A percentile compares a stretch with the other conserved stretches of the same genome.
Conservation (phyloP, 2,888 invertebrate genomes). For the Drosophila nr. medialis region DNA sequence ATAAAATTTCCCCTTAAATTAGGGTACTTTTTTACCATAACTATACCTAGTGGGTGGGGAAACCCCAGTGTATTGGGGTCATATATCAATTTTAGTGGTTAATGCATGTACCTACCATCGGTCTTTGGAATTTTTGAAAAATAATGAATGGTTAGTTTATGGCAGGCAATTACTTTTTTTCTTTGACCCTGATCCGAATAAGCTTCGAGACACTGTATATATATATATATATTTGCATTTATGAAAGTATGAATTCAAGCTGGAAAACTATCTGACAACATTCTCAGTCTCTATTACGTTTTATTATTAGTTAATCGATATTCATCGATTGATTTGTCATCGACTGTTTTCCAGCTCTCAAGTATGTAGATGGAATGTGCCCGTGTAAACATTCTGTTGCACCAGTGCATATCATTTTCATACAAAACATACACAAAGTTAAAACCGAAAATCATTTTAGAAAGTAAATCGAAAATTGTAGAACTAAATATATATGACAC, state of each 20-base stretch:
- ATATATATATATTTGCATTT: background rate
- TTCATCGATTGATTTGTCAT: conserved; percentile 5
- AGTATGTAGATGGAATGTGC: conserved; percentile 25
- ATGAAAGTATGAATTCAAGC: conserved; percentile 34
- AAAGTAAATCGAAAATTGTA: conserved; percentile 25
- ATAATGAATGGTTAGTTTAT: too few species aligned
- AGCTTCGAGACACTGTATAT: too few species aligned
- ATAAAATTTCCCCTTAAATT: too few species aligned
- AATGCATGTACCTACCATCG: too few species aligned
- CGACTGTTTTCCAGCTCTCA: conserved; percentile 34
- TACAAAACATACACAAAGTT: conserved; percentile 17
- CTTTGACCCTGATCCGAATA: too few species aligned
- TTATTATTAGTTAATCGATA: conserved; percentile 4
- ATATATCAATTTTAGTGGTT: too few species aligned
- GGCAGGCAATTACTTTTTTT: too few species aligned
- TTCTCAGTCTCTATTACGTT: background rate
- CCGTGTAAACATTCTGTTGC: conserved; percentile 65
- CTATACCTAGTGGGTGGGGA: too few species aligned
- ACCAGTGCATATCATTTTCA: conserved; percentile 53
- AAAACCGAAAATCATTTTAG: conserved; percentile 35
- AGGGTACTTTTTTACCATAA: too few species aligned
- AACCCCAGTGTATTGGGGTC: too few species aligned
- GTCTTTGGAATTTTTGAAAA: too few species aligned
- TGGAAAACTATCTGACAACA: conserved; percentile 22
- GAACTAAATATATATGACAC: conserved; percentile 5